phyloP scores from a whole-genome alignment of 2,113 vertebrate species.

The Manacus vitellinus region DNA sequence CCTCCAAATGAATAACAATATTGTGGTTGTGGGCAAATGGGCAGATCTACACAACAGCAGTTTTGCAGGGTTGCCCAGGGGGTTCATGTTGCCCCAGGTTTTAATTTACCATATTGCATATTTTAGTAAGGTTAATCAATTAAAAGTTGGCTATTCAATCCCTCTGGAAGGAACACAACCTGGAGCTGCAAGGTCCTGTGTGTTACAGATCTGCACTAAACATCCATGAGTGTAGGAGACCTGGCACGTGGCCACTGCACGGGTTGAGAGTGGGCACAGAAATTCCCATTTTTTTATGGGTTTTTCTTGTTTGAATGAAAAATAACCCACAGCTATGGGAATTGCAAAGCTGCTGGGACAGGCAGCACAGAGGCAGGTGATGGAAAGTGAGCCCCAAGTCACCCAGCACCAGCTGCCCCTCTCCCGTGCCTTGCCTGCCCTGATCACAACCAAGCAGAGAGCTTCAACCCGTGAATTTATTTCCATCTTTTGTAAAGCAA shows the following conservation, averaged over 20 bases:
- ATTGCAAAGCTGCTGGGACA: not conserved
- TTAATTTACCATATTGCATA: conserved; percentile 2
- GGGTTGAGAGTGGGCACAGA: not conserved
- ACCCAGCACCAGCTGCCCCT: not conserved
- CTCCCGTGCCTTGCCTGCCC: not conserved
- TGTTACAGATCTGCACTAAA: not conserved
- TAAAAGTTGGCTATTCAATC: not conserved
- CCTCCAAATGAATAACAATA: not conserved
- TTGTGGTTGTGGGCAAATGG: accelerated
- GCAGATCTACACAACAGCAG: not conserved
- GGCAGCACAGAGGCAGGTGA: not conserved
- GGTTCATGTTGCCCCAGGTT: not conserved
- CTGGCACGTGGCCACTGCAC: not conserved
- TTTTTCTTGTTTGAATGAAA: not conserved
- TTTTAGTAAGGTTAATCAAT: conserved; percentile 1
- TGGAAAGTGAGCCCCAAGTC: not conserved
- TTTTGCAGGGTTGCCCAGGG: not conserved
- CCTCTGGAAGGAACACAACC: not conserved
- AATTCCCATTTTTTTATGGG: not conserved
- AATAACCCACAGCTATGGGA: not conserved
- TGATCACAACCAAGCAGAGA: not conserved
- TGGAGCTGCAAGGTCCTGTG: not conserved
- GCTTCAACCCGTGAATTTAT: not conserved
- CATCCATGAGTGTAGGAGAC: accelerated
- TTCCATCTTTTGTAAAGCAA: not conserved